Evolutionary conservation across 1,140 invertebrate genomes (phyloP).

Genomic region (Tetragnatha versicolor): DNA sequence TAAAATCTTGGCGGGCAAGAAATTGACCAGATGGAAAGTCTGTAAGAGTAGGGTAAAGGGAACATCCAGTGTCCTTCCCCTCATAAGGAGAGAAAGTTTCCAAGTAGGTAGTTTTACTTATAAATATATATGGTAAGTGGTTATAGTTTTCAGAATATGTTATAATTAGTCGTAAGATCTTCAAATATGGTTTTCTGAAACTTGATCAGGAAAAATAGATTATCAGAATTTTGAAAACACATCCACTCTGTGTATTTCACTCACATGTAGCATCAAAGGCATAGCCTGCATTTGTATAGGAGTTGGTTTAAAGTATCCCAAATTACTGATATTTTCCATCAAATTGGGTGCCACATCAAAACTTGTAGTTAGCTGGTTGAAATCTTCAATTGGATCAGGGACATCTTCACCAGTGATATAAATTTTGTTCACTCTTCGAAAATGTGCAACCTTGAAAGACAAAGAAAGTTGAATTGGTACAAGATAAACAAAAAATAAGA

Average conservation of each 20-base stretch:
- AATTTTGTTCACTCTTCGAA: slow-evolving; percentile 79
- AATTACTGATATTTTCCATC: slow-evolving; percentile 75
- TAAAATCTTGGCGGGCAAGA: no score
- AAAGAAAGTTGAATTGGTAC: slow-evolving; percentile 53
- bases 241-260: slow-evolving; percentile 57
- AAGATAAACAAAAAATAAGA: background rate
- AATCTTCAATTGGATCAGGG: slow-evolving; percentile 76
- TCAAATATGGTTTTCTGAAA: no score
- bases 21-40: no score
- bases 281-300: slow-evolving; percentile 95
- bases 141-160: no score
- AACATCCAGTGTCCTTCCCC: no score
- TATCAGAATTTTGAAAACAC: background rate
- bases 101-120: no score
- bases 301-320: slow-evolving; percentile 82
- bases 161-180: no score
- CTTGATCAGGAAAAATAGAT: no score
- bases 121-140: no score
- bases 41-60: no score
- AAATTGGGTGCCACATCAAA: slow-evolving; percentile 72
- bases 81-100: no score
- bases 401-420: slow-evolving; percentile 78
- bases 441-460: slow-evolving; percentile 72
- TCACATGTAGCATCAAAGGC: slow-evolving; percentile 77
- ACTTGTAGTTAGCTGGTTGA: slow-evolving; percentile 69